Evolutionary conservation across 2,797 vertebrate genomes (phyloP).

Genomic region (Cryptoblepharus egeriae): DNA sequence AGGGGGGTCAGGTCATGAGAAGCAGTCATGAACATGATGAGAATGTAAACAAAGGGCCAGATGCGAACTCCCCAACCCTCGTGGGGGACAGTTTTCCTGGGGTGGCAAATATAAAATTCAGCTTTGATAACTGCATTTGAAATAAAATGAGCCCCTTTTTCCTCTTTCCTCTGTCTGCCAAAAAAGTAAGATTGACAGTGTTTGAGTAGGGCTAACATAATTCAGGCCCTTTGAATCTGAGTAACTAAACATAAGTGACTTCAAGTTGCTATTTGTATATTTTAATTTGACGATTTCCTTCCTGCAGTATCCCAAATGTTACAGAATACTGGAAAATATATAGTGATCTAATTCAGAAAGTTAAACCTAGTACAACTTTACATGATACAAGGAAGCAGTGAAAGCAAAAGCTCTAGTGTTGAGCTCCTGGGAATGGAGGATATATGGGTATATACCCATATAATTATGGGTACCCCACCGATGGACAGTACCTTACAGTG

Average conservation of each 20-base stretch:
- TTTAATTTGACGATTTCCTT: neutral
- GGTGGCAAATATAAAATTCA: neutral
- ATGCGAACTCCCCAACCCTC: neutral
- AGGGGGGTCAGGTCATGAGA: slow-evolving; percentile 3
- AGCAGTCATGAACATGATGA: slow-evolving; percentile 9
- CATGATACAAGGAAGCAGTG: neutral
- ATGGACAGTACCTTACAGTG: no score
- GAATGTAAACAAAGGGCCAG: slow-evolving; percentile 29
- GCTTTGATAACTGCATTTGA: neutral
- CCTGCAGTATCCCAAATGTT: neutral
- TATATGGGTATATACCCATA: no score
- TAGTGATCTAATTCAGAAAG: neutral
- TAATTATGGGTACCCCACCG: no score
- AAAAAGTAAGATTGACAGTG: neutral
- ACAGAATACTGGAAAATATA: no score
- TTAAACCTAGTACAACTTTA: neutral
- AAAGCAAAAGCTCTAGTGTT: neutral
- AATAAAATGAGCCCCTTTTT: neutral
- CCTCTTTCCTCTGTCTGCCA: neutral
- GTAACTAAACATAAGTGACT: neutral
- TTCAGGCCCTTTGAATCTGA: neutral
- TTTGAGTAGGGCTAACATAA: neutral
- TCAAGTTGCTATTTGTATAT: neutral
- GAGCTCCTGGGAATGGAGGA: no score
- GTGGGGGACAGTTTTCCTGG: neutral